Evolutionary conservation across 2,888 invertebrate genomes (phyloP), one percentile per base, ranked within the genome.

Genomic region (Euzetes globulus): DNA sequence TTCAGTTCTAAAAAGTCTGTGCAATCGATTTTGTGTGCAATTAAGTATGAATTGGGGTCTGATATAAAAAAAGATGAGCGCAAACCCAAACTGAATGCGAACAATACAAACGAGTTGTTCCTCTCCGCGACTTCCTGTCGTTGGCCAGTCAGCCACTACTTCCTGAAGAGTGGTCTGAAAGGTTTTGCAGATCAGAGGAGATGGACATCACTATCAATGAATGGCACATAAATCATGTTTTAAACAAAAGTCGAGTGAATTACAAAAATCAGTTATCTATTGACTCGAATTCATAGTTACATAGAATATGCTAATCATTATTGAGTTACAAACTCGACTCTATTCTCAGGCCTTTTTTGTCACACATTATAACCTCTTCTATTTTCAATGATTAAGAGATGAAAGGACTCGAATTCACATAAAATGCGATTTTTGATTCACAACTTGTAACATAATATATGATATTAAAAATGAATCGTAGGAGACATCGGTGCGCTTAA

Each of bases 121-220:
- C 68, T 63, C 63, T 63, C 63, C 29, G 33, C 29, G 63, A 68
- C 68, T 68, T 68, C 68, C 68, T 68, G 68, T 68, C 68, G 68
- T 68, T 68, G 41, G 68, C 68, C 68, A 68, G 68, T 68, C 45
- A 68, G 68, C 68, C 68, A 68, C 68, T 13, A 22, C 68, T 68
- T 68, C 68, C 68, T 68, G 68, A 68, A 68, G n/a, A 45, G 19
- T 11, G 68, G 19, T 25, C 25, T 25, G 22, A 37, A 68, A 68
- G 68, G 45, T 68, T 68, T 68, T 45, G 68, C 68, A 68, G 68
- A 63, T 63, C 63, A 63, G 33, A 63, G 63, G 33, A 63, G 63
- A 68, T 68, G 68, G 68, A 45, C 68, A 68, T 37, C 22, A 13
- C 22, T 33, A 7, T 37, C 33, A 45, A 68, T 68, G 45, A 63